Percentiles rank a stretch among this genome's conserved stretches.
Conservation (phyloP, 2,888 invertebrate genomes). For the Stenchaetothrips biformis region DNA sequence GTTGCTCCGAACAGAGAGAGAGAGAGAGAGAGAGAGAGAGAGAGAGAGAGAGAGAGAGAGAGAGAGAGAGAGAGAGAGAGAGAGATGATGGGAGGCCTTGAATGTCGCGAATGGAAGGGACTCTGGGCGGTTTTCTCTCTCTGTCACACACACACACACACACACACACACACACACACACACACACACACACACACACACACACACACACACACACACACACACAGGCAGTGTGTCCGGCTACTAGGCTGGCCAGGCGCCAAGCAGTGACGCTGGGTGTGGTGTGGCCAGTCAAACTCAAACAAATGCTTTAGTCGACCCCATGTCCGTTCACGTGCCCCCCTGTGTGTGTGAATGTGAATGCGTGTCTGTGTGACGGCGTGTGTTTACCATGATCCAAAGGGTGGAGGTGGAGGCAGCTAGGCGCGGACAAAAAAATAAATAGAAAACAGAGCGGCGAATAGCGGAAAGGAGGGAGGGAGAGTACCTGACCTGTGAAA, state of each 20-base stretch:
- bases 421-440: background rate
- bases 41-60: too few species aligned
- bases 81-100: background rate
- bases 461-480: background rate
- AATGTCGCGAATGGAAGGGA: background rate
- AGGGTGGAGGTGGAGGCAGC: background rate
- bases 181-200: too few species aligned
- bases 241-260: background rate
- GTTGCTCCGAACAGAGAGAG: too few species aligned
- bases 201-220: too few species aligned
- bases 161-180: background rate
- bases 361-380: too few species aligned
- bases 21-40: too few species aligned
- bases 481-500: background rate
- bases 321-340: background rate
- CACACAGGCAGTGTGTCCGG: background rate
- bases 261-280: background rate
- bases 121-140: background rate
- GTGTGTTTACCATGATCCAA: background rate
- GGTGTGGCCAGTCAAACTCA: background rate
- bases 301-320: conserved; percentile 19
- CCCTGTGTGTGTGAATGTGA: background rate
- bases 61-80: background rate
- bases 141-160: background rate
- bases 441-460: background rate